Evolutionary conservation across 2,888 invertebrate species (phyloP).

Genomic region (Heteromurus nitidus): DNA sequence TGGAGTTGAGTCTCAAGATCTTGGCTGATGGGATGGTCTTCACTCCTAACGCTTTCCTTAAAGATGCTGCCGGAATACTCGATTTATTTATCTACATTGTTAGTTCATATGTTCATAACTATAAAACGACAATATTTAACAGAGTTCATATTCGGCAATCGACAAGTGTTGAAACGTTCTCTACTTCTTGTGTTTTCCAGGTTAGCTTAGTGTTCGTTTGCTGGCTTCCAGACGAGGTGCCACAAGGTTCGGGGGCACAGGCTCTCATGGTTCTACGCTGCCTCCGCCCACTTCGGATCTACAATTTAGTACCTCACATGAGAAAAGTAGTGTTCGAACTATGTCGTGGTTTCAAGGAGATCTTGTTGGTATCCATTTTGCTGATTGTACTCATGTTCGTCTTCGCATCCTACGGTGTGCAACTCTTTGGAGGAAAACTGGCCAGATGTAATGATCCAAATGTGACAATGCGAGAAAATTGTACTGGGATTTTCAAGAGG

Average conservation of each 20-base stretch:
- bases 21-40: constrained; percentile 98
- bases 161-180: too few species aligned
- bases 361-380: constrained; percentile 95
- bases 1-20: constrained; percentile 96
- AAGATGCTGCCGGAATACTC: constrained; percentile 96
- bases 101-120: too few species aligned
- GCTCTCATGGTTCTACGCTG: constrained; percentile 97
- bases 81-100: constrained; percentile 99
- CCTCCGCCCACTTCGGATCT: constrained; percentile 95
- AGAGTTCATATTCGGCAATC: too few species aligned
- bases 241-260: constrained; percentile 95
- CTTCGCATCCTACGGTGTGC: constrained; percentile 99
- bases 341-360: constrained; percentile 99
- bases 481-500: constrained; percentile 95
- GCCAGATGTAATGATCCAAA: constrained; percentile 98
- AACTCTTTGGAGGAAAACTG: constrained; percentile 95
- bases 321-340: constrained; percentile 98
- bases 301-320: constrained; percentile 99
- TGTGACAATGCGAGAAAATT: constrained; percentile 87
- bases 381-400: constrained; percentile 98
- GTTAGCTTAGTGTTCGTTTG: constrained; percentile 95
- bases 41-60: constrained; percentile 98
- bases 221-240: constrained; percentile 96
- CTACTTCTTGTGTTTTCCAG: constrained; percentile 78
- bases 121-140: too few species aligned